These are phyloP conservation scores for Takifugu ocellatus DNA, from an alignment of 2,797 vertebrate genomes.

Conservation along the genomic window DNA sequence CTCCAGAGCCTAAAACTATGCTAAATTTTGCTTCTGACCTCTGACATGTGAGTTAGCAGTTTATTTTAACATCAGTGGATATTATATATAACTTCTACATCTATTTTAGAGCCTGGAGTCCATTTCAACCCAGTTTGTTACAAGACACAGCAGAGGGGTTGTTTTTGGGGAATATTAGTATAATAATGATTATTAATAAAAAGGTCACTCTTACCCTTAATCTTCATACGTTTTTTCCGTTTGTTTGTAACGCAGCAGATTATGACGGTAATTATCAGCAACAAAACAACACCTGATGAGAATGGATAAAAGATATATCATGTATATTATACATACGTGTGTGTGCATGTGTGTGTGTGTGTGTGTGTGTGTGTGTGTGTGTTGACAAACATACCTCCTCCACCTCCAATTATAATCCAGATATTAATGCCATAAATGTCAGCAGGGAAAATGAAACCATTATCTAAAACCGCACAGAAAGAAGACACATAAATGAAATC, in stretches of 20 bases:
- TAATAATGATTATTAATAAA: too few species aligned
- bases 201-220: slow-evolving; percentile 26
- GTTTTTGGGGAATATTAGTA: too few species aligned
- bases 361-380: neutral
- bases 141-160: neutral
- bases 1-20: neutral
- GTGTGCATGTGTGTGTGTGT: neutral
- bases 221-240: neutral
- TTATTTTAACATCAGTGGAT: neutral
- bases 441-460: rapidly evolving
- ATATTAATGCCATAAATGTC: slow-evolving; percentile 6
- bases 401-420: slow-evolving; percentile 36
- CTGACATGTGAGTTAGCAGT: neutral
- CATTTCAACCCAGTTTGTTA: too few species aligned
- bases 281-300: slow-evolving; percentile 30
- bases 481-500: neutral
- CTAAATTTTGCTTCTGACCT: too few species aligned
- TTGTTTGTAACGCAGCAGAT: slow-evolving; percentile 25
- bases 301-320: slow-evolving; percentile 1
- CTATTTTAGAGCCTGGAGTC: too few species aligned
- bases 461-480: neutral
- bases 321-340: neutral
- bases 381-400: slow-evolving; percentile 47
- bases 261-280: slow-evolving; percentile 41
- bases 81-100: too few species aligned